A percentile compares a stretch with the other conserved stretches of the same genome.
These are phyloP conservation scores for Stichopus chloronotus DNA, from an alignment of 35 echinoderm and acorn worm species.

Conservation along the genomic window DNA sequence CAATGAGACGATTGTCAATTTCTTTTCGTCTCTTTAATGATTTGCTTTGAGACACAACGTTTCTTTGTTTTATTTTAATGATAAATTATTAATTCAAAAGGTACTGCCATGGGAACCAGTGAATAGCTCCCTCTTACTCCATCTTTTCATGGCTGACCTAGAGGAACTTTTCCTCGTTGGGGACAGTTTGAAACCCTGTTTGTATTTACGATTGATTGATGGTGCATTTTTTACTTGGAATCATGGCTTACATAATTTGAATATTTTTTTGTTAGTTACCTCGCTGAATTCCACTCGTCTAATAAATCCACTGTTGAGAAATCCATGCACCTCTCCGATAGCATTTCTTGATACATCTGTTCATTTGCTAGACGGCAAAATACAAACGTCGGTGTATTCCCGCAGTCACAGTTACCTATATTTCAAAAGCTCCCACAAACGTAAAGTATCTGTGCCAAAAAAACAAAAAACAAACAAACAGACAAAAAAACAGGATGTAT, in stretches of 20 bases:
- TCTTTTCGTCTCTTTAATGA: not conserved
- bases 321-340: not conserved
- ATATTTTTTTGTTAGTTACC: constrained; percentile 1
- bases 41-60: constrained; percentile 1
- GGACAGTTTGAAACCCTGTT: not conserved
- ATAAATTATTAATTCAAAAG: not conserved
- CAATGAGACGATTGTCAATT: not conserved
- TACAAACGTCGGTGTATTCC: not conserved
- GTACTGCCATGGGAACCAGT: too few species aligned
- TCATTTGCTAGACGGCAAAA: not conserved
- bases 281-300: not conserved
- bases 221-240: not conserved
- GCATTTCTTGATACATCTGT: not conserved
- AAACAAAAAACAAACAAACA: too few species aligned
- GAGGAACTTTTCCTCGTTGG: not conserved
- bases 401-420: not conserved
- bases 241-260: not conserved
- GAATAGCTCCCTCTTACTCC: too few species aligned
- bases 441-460: too few species aligned
- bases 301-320: not conserved
- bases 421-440: too few species aligned
- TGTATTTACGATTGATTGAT: not conserved
- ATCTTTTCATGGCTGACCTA: too few species aligned
- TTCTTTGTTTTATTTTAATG: not conserved
- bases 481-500: too few species aligned